Evolutionary conservation across 2,888 invertebrate genomes (phyloP).

Genomic region (Mythimna loreyi): DNA sequence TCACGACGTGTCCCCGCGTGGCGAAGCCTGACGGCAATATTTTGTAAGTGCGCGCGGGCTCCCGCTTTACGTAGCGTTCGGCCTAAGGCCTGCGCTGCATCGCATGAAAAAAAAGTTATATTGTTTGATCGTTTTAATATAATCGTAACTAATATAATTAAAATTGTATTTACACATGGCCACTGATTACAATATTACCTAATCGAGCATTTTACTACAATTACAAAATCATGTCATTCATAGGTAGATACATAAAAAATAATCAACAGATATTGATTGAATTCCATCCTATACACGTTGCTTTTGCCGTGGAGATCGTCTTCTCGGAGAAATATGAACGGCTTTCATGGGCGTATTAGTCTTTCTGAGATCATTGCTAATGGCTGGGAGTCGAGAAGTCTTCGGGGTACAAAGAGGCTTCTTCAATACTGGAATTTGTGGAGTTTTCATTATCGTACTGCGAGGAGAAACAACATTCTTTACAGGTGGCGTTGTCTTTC

Average conservation of each 20-base stretch:
- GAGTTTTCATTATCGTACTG: conserved; percentile 73
- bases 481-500: conserved; percentile 77
- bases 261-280: conserved; percentile 42
- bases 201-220: conserved; percentile 58
- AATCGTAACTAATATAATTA: conserved; percentile 67
- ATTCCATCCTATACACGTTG: conserved; percentile 60
- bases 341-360: conserved; percentile 91
- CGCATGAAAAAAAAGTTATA: conserved; percentile 9
- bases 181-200: conserved; percentile 72
- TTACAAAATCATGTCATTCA: conserved; percentile 61
- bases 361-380: conserved; percentile 83
- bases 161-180: conserved; percentile 81
- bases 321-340: conserved; percentile 84
- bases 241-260: conserved; percentile 56
- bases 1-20: too few relatives aligned
- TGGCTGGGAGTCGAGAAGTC: conserved; percentile 86
- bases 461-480: conserved; percentile 83
- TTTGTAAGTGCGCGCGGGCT: too few relatives aligned
- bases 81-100: too few relatives aligned
- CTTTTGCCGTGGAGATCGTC: conserved; percentile 85
- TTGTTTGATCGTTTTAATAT: conserved; percentile 52
- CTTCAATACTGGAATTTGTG: conserved; percentile 91
- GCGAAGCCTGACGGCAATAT: too few relatives aligned
- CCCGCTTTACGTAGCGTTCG: too few relatives aligned
- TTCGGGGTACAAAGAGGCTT: conserved; percentile 91